Evolutionary conservation across 1,140 invertebrate species (phyloP).

Genomic region (Archivesica marissinica): DNA sequence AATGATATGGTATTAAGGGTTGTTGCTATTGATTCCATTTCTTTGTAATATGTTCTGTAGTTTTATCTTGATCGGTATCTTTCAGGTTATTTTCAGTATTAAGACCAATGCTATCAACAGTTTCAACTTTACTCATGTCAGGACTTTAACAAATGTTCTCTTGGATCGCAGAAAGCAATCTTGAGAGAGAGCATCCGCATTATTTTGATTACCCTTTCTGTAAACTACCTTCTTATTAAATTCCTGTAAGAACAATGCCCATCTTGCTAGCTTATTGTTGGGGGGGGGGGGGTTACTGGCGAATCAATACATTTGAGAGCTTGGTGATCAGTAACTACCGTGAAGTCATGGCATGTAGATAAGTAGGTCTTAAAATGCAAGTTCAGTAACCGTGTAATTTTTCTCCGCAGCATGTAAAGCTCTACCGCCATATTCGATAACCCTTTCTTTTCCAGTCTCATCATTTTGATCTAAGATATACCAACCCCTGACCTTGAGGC

Average conservation of each 20-base stretch:
- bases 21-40: too few species aligned
- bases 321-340: conserved; percentile 61
- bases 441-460: conserved; percentile 61
- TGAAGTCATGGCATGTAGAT: conserved; percentile 37
- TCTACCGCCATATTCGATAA: conserved; percentile 64
- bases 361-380: conserved; percentile 56
- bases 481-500: conserved; percentile 65
- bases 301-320: conserved; percentile 25
- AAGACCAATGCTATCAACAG: too few species aligned
- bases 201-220: conserved; percentile 11
- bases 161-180: too few species aligned
- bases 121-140: too few species aligned
- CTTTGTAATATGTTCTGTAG: too few species aligned
- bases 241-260: conserved; percentile 25
- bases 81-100: too few species aligned
- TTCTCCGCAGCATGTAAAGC: conserved; percentile 43
- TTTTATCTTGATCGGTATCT: too few species aligned
- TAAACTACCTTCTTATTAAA: conserved; percentile 28
- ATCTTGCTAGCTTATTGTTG: conserved; percentile 18
- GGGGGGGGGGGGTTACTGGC: not conserved
- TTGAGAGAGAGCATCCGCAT: conserved; percentile 27
- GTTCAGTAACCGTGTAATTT: conserved; percentile 55
- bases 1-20: too few species aligned
- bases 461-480: conserved; percentile 67
- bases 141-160: too few species aligned